These are phyloP conservation scores for Lucinisca nassula DNA, from an alignment of 2,888 invertebrate species.

Conservation along the genomic window DNA sequence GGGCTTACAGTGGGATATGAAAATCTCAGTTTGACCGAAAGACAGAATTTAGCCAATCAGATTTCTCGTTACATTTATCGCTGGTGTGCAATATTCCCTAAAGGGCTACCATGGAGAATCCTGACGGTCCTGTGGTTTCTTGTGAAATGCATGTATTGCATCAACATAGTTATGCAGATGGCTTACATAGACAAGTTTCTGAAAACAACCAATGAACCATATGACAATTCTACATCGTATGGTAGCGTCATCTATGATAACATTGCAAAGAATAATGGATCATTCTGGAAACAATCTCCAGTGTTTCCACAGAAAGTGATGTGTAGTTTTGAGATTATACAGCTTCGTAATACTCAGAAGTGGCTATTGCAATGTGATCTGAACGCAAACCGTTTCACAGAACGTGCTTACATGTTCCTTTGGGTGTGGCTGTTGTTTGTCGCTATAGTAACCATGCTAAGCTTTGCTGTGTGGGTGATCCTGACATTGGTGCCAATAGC, in stretches of 20 bases:
- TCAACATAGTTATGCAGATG: constrained; percentile 56
- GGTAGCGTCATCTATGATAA: constrained; percentile 57
- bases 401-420: constrained; percentile 52
- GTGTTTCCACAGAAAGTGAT: constrained; percentile 44
- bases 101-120: constrained; percentile 55
- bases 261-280: constrained; percentile 43
- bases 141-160: constrained; percentile 53
- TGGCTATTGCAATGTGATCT: constrained; percentile 50
- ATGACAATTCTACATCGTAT: constrained; percentile 57
- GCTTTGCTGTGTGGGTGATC: constrained; percentile 45
- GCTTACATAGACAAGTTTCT: constrained; percentile 39
- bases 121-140: constrained; percentile 57
- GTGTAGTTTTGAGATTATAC: constrained; percentile 38
- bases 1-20: constrained; percentile 56
- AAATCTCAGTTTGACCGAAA: constrained; percentile 44
- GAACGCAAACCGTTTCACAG: constrained; percentile 48
- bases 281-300: constrained; percentile 30
- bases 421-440: constrained; percentile 68
- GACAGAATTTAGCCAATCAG: constrained; percentile 45
- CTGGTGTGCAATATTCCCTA: constrained; percentile 47
- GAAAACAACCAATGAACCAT: constrained; percentile 30
- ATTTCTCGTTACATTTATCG: constrained; percentile 54
- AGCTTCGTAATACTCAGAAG: constrained; percentile 14
- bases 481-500: constrained; percentile 42
- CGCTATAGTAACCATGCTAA: constrained; percentile 49